These are phyloP conservation scores for Oreocharis arfaki DNA, from an alignment of 2,113 vertebrate species.

Conservation along the genomic window DNA sequence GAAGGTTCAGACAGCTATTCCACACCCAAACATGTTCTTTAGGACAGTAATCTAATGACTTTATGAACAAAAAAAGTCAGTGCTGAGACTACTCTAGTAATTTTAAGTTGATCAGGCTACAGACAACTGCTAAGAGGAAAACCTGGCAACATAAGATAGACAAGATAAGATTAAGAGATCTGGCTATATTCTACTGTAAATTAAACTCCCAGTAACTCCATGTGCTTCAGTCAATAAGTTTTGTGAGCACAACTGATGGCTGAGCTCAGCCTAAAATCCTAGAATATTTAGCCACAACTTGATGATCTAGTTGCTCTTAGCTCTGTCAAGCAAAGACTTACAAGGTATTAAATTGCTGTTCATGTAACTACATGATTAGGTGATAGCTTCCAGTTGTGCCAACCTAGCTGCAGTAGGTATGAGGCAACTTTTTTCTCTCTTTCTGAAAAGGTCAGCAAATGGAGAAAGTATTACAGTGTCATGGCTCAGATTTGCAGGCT, in stretches of 20 bases:
- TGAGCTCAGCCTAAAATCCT: background rate
- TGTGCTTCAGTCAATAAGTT: background rate
- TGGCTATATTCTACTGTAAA: background rate
- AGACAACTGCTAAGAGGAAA: background rate
- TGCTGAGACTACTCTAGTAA: background rate
- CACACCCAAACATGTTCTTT: background rate
- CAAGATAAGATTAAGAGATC: background rate
- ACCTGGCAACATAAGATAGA: background rate
- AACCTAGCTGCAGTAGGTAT: background rate
- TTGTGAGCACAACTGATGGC: background rate
- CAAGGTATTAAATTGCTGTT: constrained; percentile 7
- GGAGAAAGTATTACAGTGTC: background rate
- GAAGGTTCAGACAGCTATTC: background rate
- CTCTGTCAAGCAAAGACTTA: background rate
- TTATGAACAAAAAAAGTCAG: background rate
- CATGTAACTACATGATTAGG: background rate
- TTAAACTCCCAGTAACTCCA: background rate
- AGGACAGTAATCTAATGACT: background rate
- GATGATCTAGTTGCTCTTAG: background rate
- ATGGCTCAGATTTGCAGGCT: background rate
- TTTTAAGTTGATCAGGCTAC: background rate
- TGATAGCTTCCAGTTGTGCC: background rate
- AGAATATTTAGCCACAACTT: background rate
- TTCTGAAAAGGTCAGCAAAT: background rate
- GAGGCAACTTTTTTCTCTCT: background rate